These are phyloP conservation scores for Cyprichromis sp. DNA, from an alignment of 2,113 vertebrate genomes.

Conservation along the genomic window DNA sequence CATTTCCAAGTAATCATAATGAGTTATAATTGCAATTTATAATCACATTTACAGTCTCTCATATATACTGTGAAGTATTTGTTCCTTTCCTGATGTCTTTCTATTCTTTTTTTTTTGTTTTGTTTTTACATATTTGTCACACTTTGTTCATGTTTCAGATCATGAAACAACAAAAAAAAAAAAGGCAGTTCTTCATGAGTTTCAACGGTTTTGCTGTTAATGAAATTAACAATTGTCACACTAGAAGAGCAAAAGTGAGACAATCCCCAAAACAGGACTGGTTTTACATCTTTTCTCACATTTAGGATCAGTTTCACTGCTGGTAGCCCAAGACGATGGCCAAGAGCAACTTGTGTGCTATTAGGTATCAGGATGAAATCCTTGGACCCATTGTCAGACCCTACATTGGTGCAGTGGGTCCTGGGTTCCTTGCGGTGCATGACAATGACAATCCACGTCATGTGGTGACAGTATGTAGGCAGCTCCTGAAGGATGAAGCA, in stretches of 20 bases:
- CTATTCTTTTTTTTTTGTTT: not conserved
- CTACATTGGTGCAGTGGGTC: not conserved
- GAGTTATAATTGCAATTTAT: not conserved
- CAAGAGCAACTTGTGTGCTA: not conserved
- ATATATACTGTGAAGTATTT: not conserved
- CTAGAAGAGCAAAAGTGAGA: not conserved
- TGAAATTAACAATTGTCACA: not conserved
- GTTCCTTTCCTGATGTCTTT: not conserved
- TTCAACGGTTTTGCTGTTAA: not conserved
- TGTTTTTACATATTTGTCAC: not conserved
- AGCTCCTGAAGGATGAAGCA: not conserved
- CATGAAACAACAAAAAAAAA: not conserved
- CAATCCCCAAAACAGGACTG: not conserved
- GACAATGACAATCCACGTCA: not conserved
- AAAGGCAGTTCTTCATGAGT: not conserved
- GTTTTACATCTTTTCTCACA: not conserved
- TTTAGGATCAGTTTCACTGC: not conserved
- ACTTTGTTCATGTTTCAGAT: not conserved
- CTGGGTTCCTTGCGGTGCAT: not conserved
- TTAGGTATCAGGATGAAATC: not conserved
- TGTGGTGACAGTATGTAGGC: not conserved
- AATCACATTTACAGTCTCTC: not conserved
- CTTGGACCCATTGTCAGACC: not conserved
- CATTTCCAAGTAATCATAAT: not conserved
- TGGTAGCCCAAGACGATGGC: not conserved